These are phyloP conservation scores for Myzus persicae DNA, from an alignment of 1,140 invertebrate genomes.

Conservation along the genomic window DNA sequence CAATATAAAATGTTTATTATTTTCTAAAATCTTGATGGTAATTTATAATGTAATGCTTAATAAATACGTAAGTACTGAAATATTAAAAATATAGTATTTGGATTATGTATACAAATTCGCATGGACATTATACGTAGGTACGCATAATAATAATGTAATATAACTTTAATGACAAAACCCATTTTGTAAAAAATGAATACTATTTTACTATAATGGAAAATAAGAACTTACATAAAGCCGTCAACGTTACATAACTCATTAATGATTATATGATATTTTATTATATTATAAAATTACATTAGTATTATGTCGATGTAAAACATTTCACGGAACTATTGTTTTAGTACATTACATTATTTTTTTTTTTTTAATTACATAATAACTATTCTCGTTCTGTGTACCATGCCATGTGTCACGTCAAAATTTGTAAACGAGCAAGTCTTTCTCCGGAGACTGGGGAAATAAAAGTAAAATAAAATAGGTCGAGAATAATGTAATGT, in stretches of 20 bases:
- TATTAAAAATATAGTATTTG: background rate
- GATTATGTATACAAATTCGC: background rate
- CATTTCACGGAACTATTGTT: background rate
- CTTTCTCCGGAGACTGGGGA: background rate
- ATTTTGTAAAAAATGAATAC: background rate
- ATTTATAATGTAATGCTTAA: background rate
- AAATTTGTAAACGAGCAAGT: background rate
- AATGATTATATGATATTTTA: background rate
- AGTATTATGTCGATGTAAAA: background rate
- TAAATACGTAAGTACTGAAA: background rate
- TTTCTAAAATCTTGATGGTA: background rate
- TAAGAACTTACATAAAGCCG: background rate
- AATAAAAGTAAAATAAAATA: background rate
- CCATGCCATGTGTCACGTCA: background rate
- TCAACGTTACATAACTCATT: background rate
- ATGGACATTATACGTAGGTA: background rate
- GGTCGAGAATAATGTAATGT: background rate
- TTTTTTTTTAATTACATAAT: background rate
- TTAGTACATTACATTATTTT: background rate
- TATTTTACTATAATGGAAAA: background rate
- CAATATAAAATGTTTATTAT: background rate
- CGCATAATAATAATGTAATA: slow-evolving; percentile 14
- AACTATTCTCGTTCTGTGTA: background rate
- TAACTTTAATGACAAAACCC: background rate
- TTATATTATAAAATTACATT: background rate